Base-by-base conservation (phyloP, 2,113 vertebrate species). In the Cephalophus harveyi region DNA sequence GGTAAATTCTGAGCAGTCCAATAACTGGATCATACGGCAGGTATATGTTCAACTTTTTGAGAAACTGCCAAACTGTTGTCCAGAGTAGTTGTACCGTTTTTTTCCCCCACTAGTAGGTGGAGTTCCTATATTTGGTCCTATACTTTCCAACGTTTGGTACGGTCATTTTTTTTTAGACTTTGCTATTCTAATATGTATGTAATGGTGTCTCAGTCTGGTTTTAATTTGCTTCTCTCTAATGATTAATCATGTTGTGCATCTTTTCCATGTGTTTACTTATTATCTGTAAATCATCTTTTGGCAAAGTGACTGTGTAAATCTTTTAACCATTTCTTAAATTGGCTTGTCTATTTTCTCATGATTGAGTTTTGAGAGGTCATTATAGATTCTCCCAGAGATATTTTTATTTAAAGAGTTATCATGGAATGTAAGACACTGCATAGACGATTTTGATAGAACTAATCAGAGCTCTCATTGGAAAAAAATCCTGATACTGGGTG, bases 281-380 rank as follows among this genome's bases (percentile, higher is more conserved):
- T 95, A 43, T 76, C 36, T 92, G 13, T 17, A 11, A 43, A 30
- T 87, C 36, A 59, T 82, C 78, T 90, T 90, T 93, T 83, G 64
- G 62, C 33, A 48, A 92, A 90, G 33, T 19, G 62, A 83, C n/a
- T 54, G 28, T 54, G 85, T 16, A 74, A 11, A 57, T 81, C 46
- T 95, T 89, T 91, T 64, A 64, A 55, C 19, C 33, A 52, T 92
- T 96, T 88, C 82, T 93, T 59, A 91, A 81, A 91, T n/a, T 88
- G 64, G 28, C 23, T 94, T 60, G 11, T 48, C 17, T 93, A 5
- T 83, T 94, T 96, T 95, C 76, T 81, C 89, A 74, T 88, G 54
- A 52, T 14, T 64, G 15, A 78, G 13, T 64, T 89, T 96, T 78
- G 50, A 85, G 36, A 88, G 40, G 6, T 17, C 46, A 57, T 71